phyloP scores from a whole-genome alignment of 2,113 vertebrate genomes.

The Atlantisia rogersi region DNA sequence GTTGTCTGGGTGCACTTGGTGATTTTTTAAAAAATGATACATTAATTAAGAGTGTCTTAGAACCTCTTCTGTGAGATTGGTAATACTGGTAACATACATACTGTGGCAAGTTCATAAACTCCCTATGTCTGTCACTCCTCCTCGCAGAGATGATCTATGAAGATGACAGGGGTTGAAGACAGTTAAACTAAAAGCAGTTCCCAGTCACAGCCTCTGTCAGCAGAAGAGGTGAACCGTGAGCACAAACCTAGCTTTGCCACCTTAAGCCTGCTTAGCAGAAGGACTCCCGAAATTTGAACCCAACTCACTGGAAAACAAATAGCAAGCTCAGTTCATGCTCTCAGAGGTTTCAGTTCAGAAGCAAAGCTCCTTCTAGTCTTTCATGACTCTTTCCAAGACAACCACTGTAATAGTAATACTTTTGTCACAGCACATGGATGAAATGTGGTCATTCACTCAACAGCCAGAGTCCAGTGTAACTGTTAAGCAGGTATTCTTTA shows the following conservation, averaged over 20 bases:
- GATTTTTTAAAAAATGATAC: rapidly evolving
- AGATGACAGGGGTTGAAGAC: not conserved
- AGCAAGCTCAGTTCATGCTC: not conserved
- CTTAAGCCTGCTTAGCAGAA: not conserved
- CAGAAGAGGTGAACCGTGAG: not conserved
- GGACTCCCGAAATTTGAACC: not conserved
- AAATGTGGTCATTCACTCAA: no score
- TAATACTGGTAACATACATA: not conserved
- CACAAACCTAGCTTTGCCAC: not conserved
- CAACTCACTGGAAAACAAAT: not conserved
- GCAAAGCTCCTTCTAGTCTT: not conserved
- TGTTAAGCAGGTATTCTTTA: no score
- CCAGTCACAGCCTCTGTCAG: not conserved
- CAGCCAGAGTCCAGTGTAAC: no score
- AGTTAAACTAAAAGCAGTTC: not conserved
- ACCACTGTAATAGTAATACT: not conserved
- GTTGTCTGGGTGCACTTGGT: not conserved
- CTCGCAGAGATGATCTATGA: not conserved
- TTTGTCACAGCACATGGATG: not conserved
- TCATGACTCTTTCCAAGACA: not conserved
- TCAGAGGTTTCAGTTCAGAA: not conserved
- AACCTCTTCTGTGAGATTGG: not conserved
- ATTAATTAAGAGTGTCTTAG: not conserved
- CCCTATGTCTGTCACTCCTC: not conserved
- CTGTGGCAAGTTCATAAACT: not conserved